Base-by-base conservation (phyloP, 1,140 invertebrate genomes). In the Drosophila nigromelanica region DNA sequence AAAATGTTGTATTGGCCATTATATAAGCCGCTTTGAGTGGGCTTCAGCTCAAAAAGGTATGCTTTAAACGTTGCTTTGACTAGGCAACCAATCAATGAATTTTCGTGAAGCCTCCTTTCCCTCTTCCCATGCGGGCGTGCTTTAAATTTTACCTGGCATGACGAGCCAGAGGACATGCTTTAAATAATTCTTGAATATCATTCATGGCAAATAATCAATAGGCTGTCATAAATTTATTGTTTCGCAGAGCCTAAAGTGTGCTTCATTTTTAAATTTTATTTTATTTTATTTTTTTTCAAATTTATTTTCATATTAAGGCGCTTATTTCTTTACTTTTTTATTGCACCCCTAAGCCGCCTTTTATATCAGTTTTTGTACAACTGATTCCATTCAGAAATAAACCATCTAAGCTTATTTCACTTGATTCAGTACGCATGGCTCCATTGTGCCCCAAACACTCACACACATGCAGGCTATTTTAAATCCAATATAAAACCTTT, bases 1-100 rank as follows among this genome's bases (percentile, higher is more conserved):
- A 86, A 86, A 78, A 89, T 87, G 64, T 70, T 87, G 56, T 63
- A 68, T 64, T 66, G 59, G 69, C 59, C 69, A 73, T 77, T 77
- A 77, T 67, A 63, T 76, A 80, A 81, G 73, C 78, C 45, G 60
- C 35, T 64, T 47, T 63, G 27, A 51, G 15, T 37, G 52, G 50
- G 40, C 45, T 62, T 60, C 15, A 24, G 33, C 35, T 40, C 56
- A 21, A 48, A 52, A 80, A 75, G 70, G 67, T 71, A 69, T 71
- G 74, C 70, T 50, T 78, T 74, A 52, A 81, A 74, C 63, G 47
- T 60, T 33, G 42, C 66, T 61, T 59, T 66, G 48, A 54, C 43
- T 45, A 63, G 56, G 21, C 55, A 43, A 66, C 67, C 55, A 77
- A 86, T 85, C 70, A 80, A 78, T 58, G 45, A 10, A 4, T 15